Conservation (phyloP, 2,888 invertebrate genomes). For the Rotaria magnacalcarata region DNA sequence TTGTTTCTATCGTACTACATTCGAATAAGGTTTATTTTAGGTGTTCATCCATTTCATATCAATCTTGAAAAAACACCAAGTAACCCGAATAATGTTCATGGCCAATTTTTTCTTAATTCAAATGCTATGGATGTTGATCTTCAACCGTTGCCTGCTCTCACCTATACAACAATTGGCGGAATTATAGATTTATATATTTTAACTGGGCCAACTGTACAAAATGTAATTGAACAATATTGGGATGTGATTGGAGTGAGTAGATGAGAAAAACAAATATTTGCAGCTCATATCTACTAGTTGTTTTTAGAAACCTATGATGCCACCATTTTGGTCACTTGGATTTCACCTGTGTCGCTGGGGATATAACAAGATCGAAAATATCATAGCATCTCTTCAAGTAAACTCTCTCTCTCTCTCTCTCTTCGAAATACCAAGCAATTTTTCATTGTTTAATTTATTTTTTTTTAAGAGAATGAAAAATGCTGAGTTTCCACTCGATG, state of each 20-base stretch:
- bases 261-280: background rate
- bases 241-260: conserved; percentile 50
- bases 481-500: background rate
- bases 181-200: conserved; percentile 51
- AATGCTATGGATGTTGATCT: conserved; percentile 70
- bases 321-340: conserved; percentile 56
- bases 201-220: conserved; percentile 49
- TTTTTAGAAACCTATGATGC: conserved; percentile 50
- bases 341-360: conserved; percentile 55
- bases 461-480: background rate
- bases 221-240: conserved; percentile 49
- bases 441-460: background rate
- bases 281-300: background rate
- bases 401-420: too few relatives aligned
- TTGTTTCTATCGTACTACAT: too few relatives aligned
- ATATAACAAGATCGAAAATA: conserved; percentile 49
- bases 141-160: conserved; percentile 60
- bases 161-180: conserved; percentile 50
- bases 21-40: background rate
- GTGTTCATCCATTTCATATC: conserved; percentile 35
- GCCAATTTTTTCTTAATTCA: conserved; percentile 49
- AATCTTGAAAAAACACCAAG: background rate
- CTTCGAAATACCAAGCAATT: background rate
- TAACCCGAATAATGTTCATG: background rate
- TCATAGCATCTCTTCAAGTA: background rate